Evolutionary conservation across 2,113 vertebrate genomes (phyloP).

Genomic region (Oreocharis arfaki): DNA sequence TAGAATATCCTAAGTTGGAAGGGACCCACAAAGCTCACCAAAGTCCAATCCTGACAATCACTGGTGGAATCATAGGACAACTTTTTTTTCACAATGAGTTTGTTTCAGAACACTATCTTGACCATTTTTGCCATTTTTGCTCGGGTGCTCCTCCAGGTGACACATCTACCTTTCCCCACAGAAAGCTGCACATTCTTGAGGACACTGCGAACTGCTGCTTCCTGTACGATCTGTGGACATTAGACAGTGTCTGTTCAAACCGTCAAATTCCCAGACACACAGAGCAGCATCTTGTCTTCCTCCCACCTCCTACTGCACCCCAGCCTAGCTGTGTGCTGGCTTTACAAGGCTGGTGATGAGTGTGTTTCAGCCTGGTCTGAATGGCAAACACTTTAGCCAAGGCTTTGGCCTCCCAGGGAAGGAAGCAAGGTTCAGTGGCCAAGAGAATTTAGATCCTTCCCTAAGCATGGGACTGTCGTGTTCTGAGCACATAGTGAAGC

Average conservation of each 20-base stretch:
- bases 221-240: too few species aligned
- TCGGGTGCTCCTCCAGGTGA: not conserved
- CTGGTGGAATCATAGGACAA: not conserved
- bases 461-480: too few species aligned
- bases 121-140: not conserved
- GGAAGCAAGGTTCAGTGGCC: too few species aligned
- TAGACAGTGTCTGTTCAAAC: not conserved
- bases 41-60: not conserved
- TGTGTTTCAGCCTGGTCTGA: not conserved
- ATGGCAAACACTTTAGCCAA: not conserved
- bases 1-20: not conserved
- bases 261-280: accelerated
- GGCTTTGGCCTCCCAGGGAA: not conserved
- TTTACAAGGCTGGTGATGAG: accelerated
- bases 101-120: not conserved
- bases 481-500: not conserved
- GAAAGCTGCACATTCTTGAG: not conserved
- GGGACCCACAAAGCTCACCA: not conserved
- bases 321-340: not conserved
- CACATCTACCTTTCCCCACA: not conserved
- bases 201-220: not conserved
- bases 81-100: not conserved
- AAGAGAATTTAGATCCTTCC: not conserved
- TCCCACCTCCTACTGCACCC: not conserved
- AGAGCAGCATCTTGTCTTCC: not conserved